Evolutionary conservation across 2,797 vertebrate genomes (phyloP).

Genomic region (Vireo griseus): DNA sequence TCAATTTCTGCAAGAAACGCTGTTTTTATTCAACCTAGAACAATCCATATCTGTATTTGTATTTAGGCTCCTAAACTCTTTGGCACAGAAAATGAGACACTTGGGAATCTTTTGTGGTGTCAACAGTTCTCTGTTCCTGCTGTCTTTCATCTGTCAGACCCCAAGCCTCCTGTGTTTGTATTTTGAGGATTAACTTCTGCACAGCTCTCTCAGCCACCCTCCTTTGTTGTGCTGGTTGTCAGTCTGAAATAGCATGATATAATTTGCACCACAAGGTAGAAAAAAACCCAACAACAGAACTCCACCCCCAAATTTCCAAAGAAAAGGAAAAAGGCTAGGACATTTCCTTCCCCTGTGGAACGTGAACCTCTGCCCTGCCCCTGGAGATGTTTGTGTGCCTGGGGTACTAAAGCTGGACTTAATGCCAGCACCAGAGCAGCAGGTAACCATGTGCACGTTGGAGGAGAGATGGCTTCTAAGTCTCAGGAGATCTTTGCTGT

Average conservation of each 20-base stretch:
- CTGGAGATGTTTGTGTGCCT: background rate
- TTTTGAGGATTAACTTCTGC: background rate
- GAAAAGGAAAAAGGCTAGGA: background rate
- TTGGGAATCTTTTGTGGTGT: background rate
- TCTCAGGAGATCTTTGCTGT: background rate
- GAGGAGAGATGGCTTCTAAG: background rate
- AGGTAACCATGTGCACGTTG: accelerated
- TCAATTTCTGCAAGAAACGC: background rate
- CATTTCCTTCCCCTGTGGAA: background rate
- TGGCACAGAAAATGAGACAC: background rate
- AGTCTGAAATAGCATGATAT: background rate
- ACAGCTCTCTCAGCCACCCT: background rate
- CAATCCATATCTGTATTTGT: background rate
- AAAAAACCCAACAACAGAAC: background rate
- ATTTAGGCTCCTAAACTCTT: background rate
- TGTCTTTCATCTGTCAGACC: background rate
- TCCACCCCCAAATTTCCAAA: background rate
- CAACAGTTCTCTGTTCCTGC: background rate
- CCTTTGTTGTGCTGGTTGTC: background rate
- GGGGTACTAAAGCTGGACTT: background rate
- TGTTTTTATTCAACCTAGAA: background rate
- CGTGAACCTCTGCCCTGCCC: background rate
- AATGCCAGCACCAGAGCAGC: background rate
- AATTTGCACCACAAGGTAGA: background rate
- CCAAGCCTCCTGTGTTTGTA: background rate